Percentiles rank a stretch among this genome's conserved stretches.
Evolutionary conservation across 1,140 invertebrate species (phyloP).

Genomic region (Cyclargus thomasi): DNA sequence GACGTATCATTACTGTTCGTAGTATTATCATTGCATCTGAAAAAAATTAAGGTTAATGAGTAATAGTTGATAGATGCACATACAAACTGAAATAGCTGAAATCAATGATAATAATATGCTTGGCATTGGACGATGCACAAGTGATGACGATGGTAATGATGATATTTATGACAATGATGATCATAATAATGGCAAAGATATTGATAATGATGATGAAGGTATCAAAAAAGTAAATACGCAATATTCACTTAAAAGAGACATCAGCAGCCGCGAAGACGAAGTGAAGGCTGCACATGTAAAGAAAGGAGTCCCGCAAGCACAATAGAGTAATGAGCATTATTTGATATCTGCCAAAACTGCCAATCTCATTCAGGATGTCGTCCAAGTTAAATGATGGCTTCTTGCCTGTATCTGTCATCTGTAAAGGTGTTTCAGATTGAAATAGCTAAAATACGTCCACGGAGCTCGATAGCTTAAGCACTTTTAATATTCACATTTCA

Average conservation of each 20-base stretch:
- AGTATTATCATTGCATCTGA: not conserved
- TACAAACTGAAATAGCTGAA: too few relatives aligned
- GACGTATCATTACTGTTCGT: not conserved
- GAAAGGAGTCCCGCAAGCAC: not conserved
- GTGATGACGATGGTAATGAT: too few relatives aligned
- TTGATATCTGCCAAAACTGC: not conserved
- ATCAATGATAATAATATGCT: too few relatives aligned
- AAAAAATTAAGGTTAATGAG: not conserved
- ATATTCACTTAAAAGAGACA: not conserved
- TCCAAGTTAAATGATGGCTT: not conserved
- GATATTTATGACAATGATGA: too few relatives aligned
- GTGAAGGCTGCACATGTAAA: not conserved
- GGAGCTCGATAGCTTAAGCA: too few relatives aligned
- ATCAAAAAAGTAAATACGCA: not conserved
- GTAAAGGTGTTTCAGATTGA: too few relatives aligned
- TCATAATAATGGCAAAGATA: too few relatives aligned
- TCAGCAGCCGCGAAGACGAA: not conserved
- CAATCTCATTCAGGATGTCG: not conserved
- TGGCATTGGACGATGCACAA: too few relatives aligned
- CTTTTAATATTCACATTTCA: too few relatives aligned
- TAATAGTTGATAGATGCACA: too few relatives aligned
- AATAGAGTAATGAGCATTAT: not conserved
- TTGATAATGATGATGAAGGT: not conserved
- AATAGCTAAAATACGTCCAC: too few relatives aligned
- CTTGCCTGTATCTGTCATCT: too few relatives aligned